A percentile compares a stretch with the other conserved stretches of the same genome.
Evolutionary conservation across 2,888 invertebrate species (phyloP).

Genomic region (Parelbella ahira): DNA sequence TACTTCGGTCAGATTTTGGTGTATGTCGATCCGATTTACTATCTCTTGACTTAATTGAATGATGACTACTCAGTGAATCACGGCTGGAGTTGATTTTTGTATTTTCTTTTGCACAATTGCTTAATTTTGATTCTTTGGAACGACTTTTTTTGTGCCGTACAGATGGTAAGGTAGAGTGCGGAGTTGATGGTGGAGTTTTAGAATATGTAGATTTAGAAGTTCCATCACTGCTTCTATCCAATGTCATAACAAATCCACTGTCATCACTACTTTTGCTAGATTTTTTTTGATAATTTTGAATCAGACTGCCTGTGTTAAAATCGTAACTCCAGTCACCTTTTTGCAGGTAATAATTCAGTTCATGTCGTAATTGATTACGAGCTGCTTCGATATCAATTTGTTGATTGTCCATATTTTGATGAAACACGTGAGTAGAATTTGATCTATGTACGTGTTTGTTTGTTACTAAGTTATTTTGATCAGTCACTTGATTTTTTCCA

Average conservation of each 20-base stretch:
- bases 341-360: conserved; percentile 72
- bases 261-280: conserved; percentile 76
- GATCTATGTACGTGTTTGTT: conserved; percentile 82
- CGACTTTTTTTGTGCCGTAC: conserved; percentile 71
- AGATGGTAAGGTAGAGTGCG: conserved; percentile 71
- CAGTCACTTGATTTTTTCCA: conserved; percentile 78
- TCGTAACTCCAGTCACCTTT: conserved; percentile 78
- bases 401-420: conserved; percentile 64
- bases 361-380: conserved; percentile 69
- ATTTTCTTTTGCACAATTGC: conserved; percentile 58
- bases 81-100: conserved; percentile 70
- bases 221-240: conserved; percentile 75
- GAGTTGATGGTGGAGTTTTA: conserved; percentile 73
- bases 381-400: conserved; percentile 70
- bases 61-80: conserved; percentile 75
- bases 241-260: conserved; percentile 74
- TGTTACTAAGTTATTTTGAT: conserved; percentile 71
- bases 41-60: conserved; percentile 72
- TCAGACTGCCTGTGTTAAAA: conserved; percentile 70
- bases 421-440: conserved; percentile 81
- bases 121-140: conserved; percentile 71
- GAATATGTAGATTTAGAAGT: conserved; percentile 74
- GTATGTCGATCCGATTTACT: conserved; percentile 73
- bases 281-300: conserved; percentile 75
- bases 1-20: conserved; percentile 71